Percentiles rank a stretch among this genome's conserved stretches.
These are phyloP conservation scores for Sebastolobus altivelis DNA, from an alignment of 2,797 vertebrate species.

Conservation along the genomic window DNA sequence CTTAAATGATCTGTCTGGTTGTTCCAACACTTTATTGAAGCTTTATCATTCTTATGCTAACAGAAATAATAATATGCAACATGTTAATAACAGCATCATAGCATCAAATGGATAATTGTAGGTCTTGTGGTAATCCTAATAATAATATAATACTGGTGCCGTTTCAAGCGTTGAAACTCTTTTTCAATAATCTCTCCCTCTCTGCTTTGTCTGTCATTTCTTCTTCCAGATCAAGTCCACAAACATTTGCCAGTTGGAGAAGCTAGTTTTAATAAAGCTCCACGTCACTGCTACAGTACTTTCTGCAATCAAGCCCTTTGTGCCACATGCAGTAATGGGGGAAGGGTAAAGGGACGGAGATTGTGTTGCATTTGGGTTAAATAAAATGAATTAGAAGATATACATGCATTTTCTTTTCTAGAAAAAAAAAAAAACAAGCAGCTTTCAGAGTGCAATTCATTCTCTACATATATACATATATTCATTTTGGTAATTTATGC, in stretches of 20 bases:
- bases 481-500: neutral
- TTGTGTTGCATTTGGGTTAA: conserved; percentile 16
- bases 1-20: neutral
- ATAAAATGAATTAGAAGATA: conserved; percentile 24
- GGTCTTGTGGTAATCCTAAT: neutral
- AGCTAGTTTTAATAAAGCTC: conserved; percentile 83
- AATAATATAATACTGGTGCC: neutral
- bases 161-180: conserved; percentile 10
- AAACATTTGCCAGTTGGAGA: conserved; percentile 94
- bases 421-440: conserved; percentile 1
- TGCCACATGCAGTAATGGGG: conserved; percentile 14
- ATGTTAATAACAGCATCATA: neutral
- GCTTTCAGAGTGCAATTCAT: neutral
- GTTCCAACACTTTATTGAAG: neutral
- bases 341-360: neutral
- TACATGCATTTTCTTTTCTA: conserved; percentile 16
- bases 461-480: neutral
- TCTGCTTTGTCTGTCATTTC: conserved; percentile 58
- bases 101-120: neutral
- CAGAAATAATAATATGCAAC: neutral
- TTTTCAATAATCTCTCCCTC: conserved; percentile 36
- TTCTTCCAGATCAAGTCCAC: conserved; percentile 87
- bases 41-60: neutral
- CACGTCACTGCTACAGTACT: conserved; percentile 23
- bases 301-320: conserved; percentile 66